Base-by-base conservation (phyloP, 2,113 vertebrate genomes). In the Mirounga angustirostris region DNA sequence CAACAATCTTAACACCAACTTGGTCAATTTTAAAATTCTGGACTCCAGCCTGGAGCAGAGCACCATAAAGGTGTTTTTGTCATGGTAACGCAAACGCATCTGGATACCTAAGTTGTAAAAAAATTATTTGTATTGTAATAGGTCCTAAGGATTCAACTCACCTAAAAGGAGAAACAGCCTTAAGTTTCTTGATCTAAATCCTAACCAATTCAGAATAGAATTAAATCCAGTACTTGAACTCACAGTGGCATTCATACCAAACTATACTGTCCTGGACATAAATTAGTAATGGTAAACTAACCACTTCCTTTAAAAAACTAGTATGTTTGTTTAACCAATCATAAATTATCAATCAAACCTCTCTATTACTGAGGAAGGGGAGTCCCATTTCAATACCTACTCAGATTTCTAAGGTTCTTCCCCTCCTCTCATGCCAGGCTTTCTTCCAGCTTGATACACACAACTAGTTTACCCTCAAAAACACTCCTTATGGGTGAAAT, bases 401-500 rank as follows among this genome's bases (percentile, higher is more conserved):
- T 82, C 16, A 92, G 79, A 96, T 71, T 76, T 89, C 65, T 89
- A 93, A 88, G 54, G n/a, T 56, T 89, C 69, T 71, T 93, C 12
- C 94, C 91, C 24, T 97, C n/a, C 52, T 79, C 69, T 94, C n/a
- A 61, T 26, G 36, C 24, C 79, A 96, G 30, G 52, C 28, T 16
- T 30, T 89, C 78, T 95, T 97, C 43, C 30, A 95, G 86, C 56
- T 46, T 63, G 30, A 94, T 43, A 95, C 4, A 79, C 1, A 52
- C 2, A 96, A 84, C 46, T 97, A 89, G 89, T n/a, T 90, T 79
- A 88, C 26, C 21, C 94, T 93, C 80, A 96, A 94, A 95, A 98
- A 90, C 18, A 96, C n/a, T 90, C 30, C 40, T 65, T 19, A 22
- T 46, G 16, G 74, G 52, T 95, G 16, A 91, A 95, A 96, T 0